Conservation (phyloP, 2,797 vertebrate species). For the Cryptoprocta ferox region DNA sequence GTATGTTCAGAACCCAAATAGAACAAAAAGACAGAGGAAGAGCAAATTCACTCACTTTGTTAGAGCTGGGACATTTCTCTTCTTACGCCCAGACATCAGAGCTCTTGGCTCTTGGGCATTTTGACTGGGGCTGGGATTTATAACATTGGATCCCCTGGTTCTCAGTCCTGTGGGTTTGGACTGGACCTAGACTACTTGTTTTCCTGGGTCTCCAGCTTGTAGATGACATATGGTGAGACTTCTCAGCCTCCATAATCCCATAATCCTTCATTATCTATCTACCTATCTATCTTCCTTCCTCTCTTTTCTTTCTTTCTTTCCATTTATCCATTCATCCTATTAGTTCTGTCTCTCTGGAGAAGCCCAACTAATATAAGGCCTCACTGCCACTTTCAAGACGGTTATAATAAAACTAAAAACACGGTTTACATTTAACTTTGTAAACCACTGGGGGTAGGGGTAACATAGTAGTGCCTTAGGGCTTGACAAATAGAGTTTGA, state of each 20-base stretch:
- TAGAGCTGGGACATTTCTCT: background rate
- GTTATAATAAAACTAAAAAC: background rate
- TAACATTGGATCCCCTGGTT: background rate
- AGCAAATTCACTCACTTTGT: background rate
- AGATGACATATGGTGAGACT: background rate
- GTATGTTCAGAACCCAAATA: background rate
- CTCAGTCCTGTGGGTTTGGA: background rate
- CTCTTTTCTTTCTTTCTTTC: too few species aligned
- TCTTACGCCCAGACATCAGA: background rate
- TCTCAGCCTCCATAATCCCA: background rate
- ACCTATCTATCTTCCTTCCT: too few species aligned
- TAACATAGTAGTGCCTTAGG: background rate
- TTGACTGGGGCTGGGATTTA: background rate
- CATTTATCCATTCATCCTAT: background rate
- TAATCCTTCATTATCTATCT: background rate
- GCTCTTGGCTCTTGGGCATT: background rate
- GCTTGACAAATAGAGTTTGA: background rate
- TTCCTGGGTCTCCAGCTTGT: background rate
- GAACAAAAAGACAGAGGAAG: background rate
- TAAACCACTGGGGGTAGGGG: background rate
- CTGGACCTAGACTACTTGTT: background rate
- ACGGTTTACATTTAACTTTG: background rate
- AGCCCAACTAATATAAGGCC: background rate
- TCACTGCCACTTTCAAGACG: background rate
- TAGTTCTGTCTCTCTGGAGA: background rate